Base-by-base conservation (phyloP, 2,797 vertebrate genomes). In the Chelon labrosus region DNA sequence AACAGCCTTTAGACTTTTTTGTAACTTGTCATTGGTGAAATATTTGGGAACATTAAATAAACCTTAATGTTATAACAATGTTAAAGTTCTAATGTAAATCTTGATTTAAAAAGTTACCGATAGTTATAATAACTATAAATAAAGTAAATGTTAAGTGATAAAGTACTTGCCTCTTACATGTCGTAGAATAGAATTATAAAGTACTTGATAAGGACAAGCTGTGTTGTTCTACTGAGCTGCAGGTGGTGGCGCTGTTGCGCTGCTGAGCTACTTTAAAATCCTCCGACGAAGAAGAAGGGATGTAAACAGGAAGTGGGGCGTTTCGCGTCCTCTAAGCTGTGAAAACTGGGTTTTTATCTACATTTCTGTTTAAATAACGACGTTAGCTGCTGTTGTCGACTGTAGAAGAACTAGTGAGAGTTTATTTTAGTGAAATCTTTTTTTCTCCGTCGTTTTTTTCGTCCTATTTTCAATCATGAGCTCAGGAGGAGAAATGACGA, bases 401-500 rank as follows among this genome's bases (percentile, higher is more conserved):
- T 0, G 0, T 1, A 19, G 3, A 0, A 2, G 4, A 52, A 2
- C 5, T 3, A 11, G 0, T 10, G 0, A 31, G 0, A 4, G 2
- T 49, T 54, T 4, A 0, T 10, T 55, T 51, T 3, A 0, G 0
- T n/a, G 0, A 1, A 5, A 9, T 1, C 3, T 1, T 12, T 7
- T 0, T 22, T 11, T 20, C 39, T 65, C 37, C 2, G 3, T 16
- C 10, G 9, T 19, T 49, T 39, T 65, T 39, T 65, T 46, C 4
- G 3, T n/a, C 7, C 8, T 10, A 2, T 19, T 73, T 10, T 11
- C 22, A 3, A 55, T 51, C 60, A 94, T 94, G 93, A 65, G 39
- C 27, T 76, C 83, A 0, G 79, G 79, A 38, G 84, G 39, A 51
- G 78, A 72, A 13, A 94, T 94, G 92, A 88, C 75, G 8, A 88